Evolutionary conservation across 2,888 invertebrate species (phyloP), one percentile per base, ranked within the genome.

Genomic region (Atherix ibis): DNA sequence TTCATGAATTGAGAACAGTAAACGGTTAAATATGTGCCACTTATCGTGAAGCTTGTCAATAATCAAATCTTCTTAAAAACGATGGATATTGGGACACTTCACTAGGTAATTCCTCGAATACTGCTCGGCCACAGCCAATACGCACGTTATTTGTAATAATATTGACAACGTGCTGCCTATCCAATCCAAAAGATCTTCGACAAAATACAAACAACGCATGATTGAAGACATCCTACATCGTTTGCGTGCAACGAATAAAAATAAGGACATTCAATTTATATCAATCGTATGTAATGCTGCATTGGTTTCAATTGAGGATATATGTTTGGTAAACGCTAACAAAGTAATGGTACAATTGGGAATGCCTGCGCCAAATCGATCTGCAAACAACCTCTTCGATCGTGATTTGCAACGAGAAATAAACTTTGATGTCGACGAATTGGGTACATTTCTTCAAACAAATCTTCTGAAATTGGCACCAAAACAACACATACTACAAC

Each of bases 1-100:
- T 50, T 36, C 16, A 45, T 41, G 12, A 40, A 27, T 38, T 58
- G 30, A 39, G 49, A 48, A 54, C 48, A 35, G 48, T 56, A 24
- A 43, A 56, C 44, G 50, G 47, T 43, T 17, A 24, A 41, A 5
- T 46, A 17, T 49, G 34, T 37, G 36, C 15, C 13, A 48, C 50
- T 32, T 56, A 43, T 44, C 38, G 46, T 27, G 48, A 42, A 34
- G 51, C 53, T 17, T 49, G 48, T 41, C 39, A 42, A 34, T 27
- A 35, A 19, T 40, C 46, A 14, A 28, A 43, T 25, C 43, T 48
- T 18, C 46, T 48, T 39, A 40, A 46, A 27, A 45, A 48, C 16
- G 25, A 10, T n/a, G n/a, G n/a, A 15, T 17, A 16, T 25, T 49
- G 47, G 45, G 45, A 46, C 18, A 14, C 22, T 3, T 38, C 41